Evolutionary conservation across 2,113 vertebrate species (phyloP), one percentile per base, ranked within the genome.

Genomic region (Cryptomyrus ogoouensis): DNA sequence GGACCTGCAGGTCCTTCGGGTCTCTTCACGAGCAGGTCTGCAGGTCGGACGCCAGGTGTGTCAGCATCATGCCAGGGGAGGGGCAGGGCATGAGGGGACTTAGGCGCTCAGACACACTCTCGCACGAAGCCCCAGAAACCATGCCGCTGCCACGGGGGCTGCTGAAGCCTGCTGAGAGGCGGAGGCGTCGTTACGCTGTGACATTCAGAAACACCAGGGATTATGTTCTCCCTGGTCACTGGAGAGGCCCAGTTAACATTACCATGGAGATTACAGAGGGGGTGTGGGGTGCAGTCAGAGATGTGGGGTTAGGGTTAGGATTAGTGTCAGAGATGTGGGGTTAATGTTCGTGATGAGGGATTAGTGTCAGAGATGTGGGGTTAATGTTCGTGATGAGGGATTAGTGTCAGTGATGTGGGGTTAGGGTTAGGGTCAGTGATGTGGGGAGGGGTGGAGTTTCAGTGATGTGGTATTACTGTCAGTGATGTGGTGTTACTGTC

Each of bases 161-260:
- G 83, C 31, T 35, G 90, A 90, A 90, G 91, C 92, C 35, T 89
- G 93, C 88, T 91, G 90, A 92, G 94, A 93, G 91, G 91, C 77
- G 27, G 88, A 90, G 90, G 92, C 89, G 89, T 91, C 90, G 89
- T 91, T 91, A 91, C 91, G 90, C 92, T 62, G 90, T 94, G 93
- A 93, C 93, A 92, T 94, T 95, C 93, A 94, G 92, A 91, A 91
- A 94, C 93, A 94, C 90, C 91, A 87, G 91, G 92, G 93, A 93
- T 94, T 92, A 91, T 90, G 88, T 90, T 92, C 88, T 39, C 70
- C 91, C 89, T 88, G 12, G 89, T 52, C 90, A 88, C 89, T 46
- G 24, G 86, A 91, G 89, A 90, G 85, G 86, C 42, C 27, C 27
- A 46, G 89, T 31, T 52, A 86, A 62, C 87, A 83, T 53, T 91